A percentile compares a stretch with the other conserved stretches of the same genome.
Conservation (phyloP, 35 echinoderm and acorn worm genomes). For the Holothuria glaberrima region DNA sequence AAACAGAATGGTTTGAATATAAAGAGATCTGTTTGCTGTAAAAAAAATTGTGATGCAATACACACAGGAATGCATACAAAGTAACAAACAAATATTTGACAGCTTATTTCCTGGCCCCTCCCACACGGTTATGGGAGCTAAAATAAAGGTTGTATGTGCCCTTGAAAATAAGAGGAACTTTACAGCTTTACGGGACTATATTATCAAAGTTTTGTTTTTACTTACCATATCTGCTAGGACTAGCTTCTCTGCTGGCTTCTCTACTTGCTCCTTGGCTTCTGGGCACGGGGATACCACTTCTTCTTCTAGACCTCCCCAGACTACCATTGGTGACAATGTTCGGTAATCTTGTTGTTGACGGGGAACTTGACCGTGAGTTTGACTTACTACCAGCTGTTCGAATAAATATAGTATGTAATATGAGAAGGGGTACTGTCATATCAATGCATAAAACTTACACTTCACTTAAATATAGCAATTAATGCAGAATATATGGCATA, state of each 20-base stretch:
- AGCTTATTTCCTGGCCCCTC: background rate
- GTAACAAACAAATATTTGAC: no score
- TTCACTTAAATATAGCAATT: no score
- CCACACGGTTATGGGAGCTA: background rate
- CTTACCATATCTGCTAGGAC: constrained; percentile 84
- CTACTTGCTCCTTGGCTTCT: constrained; percentile 95
- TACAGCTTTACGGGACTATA: background rate
- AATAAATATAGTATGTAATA: no score
- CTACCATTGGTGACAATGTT: constrained; percentile 72
- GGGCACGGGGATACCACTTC: constrained; percentile 89
- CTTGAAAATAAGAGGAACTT: background rate
- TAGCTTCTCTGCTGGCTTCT: constrained; percentile 79
- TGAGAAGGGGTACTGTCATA: no score
- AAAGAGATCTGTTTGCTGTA: no score
- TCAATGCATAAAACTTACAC: no score
- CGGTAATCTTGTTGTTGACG: constrained; percentile 66
- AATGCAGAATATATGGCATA: no score
- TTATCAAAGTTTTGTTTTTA: background rate
- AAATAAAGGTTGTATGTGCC: background rate
- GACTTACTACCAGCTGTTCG: constrained; percentile 88
- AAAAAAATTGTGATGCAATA: no score
- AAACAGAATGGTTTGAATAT: no score
- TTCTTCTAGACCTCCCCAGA: constrained; percentile 60
- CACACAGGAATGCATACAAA: no score
- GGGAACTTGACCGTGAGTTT: constrained; percentile 88